Evolutionary conservation across 2,888 invertebrate genomes (phyloP).

Genomic region (Poecilobothrus nobilitatus): DNA sequence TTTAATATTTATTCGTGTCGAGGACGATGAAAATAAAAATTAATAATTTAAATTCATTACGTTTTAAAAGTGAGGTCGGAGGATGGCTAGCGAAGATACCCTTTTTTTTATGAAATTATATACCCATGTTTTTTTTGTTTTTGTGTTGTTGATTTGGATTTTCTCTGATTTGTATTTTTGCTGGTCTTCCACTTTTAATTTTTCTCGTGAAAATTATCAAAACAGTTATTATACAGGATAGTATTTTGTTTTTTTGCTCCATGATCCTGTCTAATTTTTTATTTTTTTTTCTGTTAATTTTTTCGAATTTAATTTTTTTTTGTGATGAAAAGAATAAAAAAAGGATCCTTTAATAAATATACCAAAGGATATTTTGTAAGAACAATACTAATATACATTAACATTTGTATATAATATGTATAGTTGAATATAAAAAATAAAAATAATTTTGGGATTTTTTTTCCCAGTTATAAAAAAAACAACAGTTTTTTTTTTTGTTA

Average conservation of each 20-base stretch:
- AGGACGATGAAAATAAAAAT: background rate
- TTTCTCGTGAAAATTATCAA: background rate
- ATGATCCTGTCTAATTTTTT: background rate
- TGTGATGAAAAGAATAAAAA: too few relatives aligned
- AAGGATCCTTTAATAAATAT: too few relatives aligned
- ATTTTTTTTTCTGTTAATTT: background rate
- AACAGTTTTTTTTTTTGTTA: background rate
- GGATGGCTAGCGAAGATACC: background rate
- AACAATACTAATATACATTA: too few relatives aligned
- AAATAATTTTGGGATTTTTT: too few relatives aligned
- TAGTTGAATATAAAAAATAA: too few relatives aligned
- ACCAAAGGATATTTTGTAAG: too few relatives aligned
- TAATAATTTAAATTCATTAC: slow-evolving; percentile 3
- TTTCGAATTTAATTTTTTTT: background rate
- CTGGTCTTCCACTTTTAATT: too few relatives aligned
- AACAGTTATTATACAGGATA: background rate
- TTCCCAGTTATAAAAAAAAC: background rate
- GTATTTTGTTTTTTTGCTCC: background rate
- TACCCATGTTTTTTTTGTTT: background rate
- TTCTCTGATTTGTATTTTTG: background rate
- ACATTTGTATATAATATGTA: too few relatives aligned
- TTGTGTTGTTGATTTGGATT: background rate
- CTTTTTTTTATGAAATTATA: slow-evolving; percentile 4
- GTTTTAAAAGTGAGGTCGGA: background rate
- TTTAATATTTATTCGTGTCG: slow-evolving; percentile 1